A percentile compares a stretch with the other conserved stretches of the same genome.
phyloP scores from a whole-genome alignment of 2,888 invertebrate species.

The Lasioglossum leucozonium region DNA sequence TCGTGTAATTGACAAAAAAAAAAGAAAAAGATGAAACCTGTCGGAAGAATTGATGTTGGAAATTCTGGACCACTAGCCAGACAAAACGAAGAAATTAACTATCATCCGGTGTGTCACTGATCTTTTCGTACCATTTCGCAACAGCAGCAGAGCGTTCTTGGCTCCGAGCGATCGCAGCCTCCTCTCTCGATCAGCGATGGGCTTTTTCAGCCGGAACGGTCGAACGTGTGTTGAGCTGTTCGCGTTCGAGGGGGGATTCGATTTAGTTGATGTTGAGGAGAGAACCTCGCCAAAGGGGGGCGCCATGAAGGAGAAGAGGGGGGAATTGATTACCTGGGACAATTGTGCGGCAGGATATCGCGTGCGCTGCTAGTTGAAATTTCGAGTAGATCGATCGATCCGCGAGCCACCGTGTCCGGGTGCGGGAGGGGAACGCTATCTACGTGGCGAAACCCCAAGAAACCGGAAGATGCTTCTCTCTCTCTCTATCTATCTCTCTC shows the following conservation, averaged over 20 bases:
- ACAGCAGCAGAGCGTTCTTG: background rate
- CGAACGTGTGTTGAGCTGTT: constrained; percentile 13
- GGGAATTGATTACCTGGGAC: constrained; percentile 55
- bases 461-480: constrained; percentile 16
- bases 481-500: background rate
- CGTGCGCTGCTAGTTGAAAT: constrained; percentile 51
- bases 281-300: background rate
- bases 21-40: background rate
- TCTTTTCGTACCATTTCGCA: background rate
- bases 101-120: background rate
- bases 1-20: background rate
- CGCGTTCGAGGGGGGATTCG: constrained; percentile 40
- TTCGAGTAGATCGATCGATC: constrained; percentile 49
- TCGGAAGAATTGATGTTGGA: background rate
- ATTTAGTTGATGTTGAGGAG: constrained; percentile 48
- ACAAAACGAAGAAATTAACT: no score
- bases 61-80: no score
- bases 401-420: background rate
- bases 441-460: constrained; percentile 4
- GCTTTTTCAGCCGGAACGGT: constrained; percentile 12
- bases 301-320: background rate
- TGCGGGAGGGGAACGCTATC: background rate
- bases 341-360: constrained; percentile 54
- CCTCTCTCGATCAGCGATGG: background rate
- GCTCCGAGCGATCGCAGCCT: background rate